Evolutionary conservation across 2,888 invertebrate genomes (phyloP), one percentile per base, ranked within the genome.

Genomic region (Lasioglossum morio): DNA sequence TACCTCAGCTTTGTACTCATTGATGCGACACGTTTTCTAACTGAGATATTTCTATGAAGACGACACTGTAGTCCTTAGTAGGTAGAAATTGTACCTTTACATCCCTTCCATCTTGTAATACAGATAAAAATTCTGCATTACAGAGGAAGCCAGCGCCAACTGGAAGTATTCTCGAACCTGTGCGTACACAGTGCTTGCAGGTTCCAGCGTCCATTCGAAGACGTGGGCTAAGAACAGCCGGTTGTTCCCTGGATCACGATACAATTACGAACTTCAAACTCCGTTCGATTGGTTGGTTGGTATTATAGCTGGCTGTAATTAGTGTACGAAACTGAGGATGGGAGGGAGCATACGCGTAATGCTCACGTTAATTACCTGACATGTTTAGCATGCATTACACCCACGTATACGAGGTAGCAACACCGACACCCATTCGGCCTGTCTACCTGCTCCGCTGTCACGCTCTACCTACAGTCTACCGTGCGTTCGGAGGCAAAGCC

Each of bases 361-460:
- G 90, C 91, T 86, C 89, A 91, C 91, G 92, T 92, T 94, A 93
- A 94, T 94, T 93, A 93, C 91, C 90, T 89, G 90, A 90, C 91
- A 92, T 93, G 91, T 92, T 94, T 94, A 93, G 92, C 93, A 94
- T 94, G 94, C 93, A 93, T 93, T 92, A 93, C 92, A 89, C 91
- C 87, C 88, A 90, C 88, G 88, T 88, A 88, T 81, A 88, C 84
- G 88, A 79, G 85, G 80, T 80, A 87, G 88, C 84, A 84, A 84
- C 82, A 40, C 70, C 82, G 78, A 86, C 46, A 72, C 78, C 77
- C 77, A 86, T 63, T 69, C 84, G 72, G 86, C 48, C 86, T 77
- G 81, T 81, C 87, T 87, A 87, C 86, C 84, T 86, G 77, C 77
- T 72, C 75, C 80, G 82, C 82, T 82, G 89, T 87, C 86, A 87